Evolutionary conservation across 2,113 vertebrate species (phyloP).

Genomic region (Hucho hucho): DNA sequence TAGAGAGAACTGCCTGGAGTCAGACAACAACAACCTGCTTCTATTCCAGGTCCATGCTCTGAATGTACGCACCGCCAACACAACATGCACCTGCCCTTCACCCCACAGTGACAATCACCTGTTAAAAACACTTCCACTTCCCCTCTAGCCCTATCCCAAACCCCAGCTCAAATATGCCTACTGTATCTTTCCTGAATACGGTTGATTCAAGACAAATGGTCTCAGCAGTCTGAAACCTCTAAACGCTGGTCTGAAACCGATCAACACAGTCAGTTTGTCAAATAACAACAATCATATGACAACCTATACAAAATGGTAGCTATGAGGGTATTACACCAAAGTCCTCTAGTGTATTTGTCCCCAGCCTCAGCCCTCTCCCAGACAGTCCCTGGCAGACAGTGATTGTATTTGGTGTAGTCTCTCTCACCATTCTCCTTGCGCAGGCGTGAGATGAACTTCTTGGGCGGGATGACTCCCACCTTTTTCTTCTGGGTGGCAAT

Average conservation of each 20-base stretch:
- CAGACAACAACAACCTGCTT: slow-evolving; percentile 65
- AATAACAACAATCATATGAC: no score
- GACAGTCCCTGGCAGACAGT: no score
- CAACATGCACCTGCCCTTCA: slow-evolving; percentile 42
- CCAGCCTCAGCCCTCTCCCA: background rate
- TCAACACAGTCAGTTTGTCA: no score
- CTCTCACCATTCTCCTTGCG: slow-evolving; percentile 93
- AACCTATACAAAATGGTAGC: no score
- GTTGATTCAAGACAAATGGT: no score
- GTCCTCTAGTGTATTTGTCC: no score
- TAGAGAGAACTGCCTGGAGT: slow-evolving; percentile 58
- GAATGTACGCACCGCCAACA: slow-evolving; percentile 51
- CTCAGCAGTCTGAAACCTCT: no score
- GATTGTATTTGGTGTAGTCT: no score
- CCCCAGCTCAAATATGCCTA: no score
- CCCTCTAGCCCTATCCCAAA: background rate
- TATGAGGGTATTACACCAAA: no score
- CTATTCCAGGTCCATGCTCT: slow-evolving; percentile 48
- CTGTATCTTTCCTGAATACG: no score
- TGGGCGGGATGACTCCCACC: slow-evolving; percentile 97
- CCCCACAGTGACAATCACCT: slow-evolving; percentile 25
- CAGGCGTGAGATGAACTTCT: slow-evolving; percentile 96
- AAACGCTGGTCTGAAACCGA: no score
- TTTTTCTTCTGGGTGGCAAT: slow-evolving; percentile 98
- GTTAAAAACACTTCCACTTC: background rate